Base-by-base conservation (phyloP, 2,888 invertebrate genomes). In the Chydorus sphaericus region DNA sequence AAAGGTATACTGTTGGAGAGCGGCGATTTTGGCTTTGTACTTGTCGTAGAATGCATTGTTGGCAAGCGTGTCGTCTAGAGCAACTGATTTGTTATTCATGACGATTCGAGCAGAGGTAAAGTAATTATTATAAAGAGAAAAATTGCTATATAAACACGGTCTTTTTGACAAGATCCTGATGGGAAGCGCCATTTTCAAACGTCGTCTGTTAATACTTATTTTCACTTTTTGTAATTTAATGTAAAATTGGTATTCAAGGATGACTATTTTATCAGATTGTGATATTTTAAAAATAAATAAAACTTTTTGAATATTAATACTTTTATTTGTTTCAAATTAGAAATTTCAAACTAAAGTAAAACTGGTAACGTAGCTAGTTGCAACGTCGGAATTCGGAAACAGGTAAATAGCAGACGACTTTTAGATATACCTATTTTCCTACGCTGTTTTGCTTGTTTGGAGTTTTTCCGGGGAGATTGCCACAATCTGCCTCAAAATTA, bases 31-130 rank as follows among this genome's bases (percentile, higher is more conserved):
- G 2, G 75, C 70, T 0, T 85, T 81, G 70, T 90, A 90, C 65
- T 89, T 90, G 18, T 82, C 81, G 64, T 75, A 89, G 66, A 82
- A 89, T 0, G 88, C 87, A 71, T 89, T 90, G 4, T 66, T 69
- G 44, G 73, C 70, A 6, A 79, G 62, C 16, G 74, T 69, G 16
- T 77, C 75, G 4, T 77, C 60, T 1, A 69, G 73, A 4, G 36
- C 23, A 20, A 23, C 36, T 14, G 52, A 23, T 23, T 31, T 31
- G n/a, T 52, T 23, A 36, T 31, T 44, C 44, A 44, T 44, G 14
- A 44, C 26, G 14, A 44, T 44, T 16, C 44, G 44, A 11, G 44
- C 26, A 26, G 44, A 14, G 8, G 44, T 44, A n/a, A 44, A 44
- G 28, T n/a, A n/a, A n/a, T n/a, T n/a, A n/a, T n/a, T n/a, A n/a